These are phyloP conservation scores for Melipona bicolor DNA, from an alignment of 2,888 invertebrate species.

Conservation along the genomic window DNA sequence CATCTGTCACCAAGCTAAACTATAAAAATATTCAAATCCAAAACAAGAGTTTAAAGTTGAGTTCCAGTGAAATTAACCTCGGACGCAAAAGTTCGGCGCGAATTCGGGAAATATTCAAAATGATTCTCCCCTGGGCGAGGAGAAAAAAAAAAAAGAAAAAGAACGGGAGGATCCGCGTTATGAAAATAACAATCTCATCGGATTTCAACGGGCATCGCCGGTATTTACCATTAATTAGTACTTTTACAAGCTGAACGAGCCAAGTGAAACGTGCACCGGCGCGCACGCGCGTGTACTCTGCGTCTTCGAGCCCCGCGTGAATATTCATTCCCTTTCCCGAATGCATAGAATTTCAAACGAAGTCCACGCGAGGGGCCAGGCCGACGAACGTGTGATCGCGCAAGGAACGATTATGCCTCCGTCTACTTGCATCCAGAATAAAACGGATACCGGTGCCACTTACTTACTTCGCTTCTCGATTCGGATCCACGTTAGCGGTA, in stretches of 20 bases:
- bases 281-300: background rate
- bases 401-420: slow-evolving; percentile 64
- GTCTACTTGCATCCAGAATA: slow-evolving; percentile 62
- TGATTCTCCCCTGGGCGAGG: background rate
- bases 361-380: slow-evolving; percentile 11
- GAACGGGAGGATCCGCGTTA: background rate
- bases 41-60: background rate
- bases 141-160: background rate
- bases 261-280: slow-evolving; percentile 11
- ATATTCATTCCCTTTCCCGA: slow-evolving; percentile 64
- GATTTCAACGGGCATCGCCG: slow-evolving; percentile 3
- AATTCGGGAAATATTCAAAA: background rate
- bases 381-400: slow-evolving; percentile 57
- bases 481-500: slow-evolving; percentile 26
- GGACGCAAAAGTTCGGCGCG: background rate
- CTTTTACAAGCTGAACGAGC: slow-evolving; percentile 4
- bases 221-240: slow-evolving; percentile 35
- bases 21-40: background rate
- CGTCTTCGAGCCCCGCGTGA: slow-evolving; percentile 54
- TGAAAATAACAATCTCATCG: slow-evolving; percentile 12
- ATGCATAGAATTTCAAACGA: slow-evolving; percentile 69
- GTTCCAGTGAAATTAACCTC: background rate
- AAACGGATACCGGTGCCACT: slow-evolving; percentile 46
- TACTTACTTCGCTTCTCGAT: slow-evolving; percentile 27
- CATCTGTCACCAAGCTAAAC: background rate